Base-by-base conservation (phyloP, 2,888 invertebrate species). In the Mylabris sibirica region DNA sequence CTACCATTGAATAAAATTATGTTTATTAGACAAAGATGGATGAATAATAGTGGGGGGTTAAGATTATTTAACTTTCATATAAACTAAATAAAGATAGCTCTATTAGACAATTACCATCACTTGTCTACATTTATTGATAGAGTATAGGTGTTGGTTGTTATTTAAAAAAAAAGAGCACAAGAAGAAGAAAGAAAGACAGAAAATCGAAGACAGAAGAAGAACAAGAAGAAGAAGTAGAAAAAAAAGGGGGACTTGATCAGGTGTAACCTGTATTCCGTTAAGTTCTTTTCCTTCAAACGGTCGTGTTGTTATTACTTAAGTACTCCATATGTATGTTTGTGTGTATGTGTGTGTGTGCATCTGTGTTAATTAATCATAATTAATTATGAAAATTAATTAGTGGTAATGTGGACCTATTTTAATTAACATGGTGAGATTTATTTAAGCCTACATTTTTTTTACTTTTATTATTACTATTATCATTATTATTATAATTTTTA, bases 261-360 rank as follows among this genome's bases (percentile, higher is more conserved):
- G 70, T 70, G 70, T 70, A 63, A 70, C 70, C 49, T 49, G 70
- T 44, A 44, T 70, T 67, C 70, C 70, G 70, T 70, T 70, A 70
- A 67, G 67, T 66, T 70, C 70, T 69, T 64, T 65, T 60, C 65
- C 63, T 63, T 30, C 26, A 59, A 20, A 61, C 61, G 14, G 26
- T 20, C 60, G 65, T 49, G 63, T 44, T 30, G 30, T 30, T 30
- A 41, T 59, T 30, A 41, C 22, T 65, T 14, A 41, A 59, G 24
- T 60, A 30, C 26, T 20, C 30, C 5, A 8, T 17, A 2, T 6
- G 26, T 20, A n/a, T 20, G 14, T 11, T 12, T 12, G 59, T 24
- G 14, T n/a, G 30, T 30, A 20, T 59, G 17, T 14, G 20, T 57
- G 59, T 53, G 53, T 17, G 35, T 24, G 34, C 9, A 9, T 34